phyloP scores from a whole-genome alignment of 2,113 vertebrate species.

The Periophthalmus modestus region DNA sequence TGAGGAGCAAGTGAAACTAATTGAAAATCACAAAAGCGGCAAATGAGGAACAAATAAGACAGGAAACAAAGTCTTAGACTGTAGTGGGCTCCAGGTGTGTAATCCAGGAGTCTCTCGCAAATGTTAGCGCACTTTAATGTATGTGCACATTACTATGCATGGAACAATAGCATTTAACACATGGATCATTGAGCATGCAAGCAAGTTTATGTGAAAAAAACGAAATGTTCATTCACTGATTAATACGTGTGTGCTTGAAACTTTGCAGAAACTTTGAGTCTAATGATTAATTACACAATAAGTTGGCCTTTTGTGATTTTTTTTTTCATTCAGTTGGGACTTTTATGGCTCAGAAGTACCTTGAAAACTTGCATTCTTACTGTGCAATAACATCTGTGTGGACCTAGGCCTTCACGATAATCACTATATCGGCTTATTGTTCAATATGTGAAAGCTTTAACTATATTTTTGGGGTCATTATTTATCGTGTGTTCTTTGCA shows the following conservation, averaged over 20 bases:
- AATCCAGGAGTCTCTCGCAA: conserved; percentile 8
- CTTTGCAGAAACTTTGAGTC: background rate
- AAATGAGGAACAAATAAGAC: conserved; percentile 14
- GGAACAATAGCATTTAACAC: background rate
- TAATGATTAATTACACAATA: too few relatives aligned
- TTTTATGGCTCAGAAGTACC: too few relatives aligned
- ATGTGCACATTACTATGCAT: background rate
- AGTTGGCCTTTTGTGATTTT: too few relatives aligned
- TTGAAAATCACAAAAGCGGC: conserved; percentile 10
- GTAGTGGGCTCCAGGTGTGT: background rate
- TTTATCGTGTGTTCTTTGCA: too few relatives aligned
- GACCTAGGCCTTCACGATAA: too few relatives aligned
- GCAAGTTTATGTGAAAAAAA: background rate
- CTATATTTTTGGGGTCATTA: too few relatives aligned
- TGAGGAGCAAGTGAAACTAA: conserved; percentile 15
- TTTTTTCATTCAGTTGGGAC: too few relatives aligned
- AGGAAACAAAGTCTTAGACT: conserved; percentile 1
- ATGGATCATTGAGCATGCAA: background rate
- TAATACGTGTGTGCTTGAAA: background rate
- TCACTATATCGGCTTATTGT: too few relatives aligned
- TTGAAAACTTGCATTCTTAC: too few relatives aligned
- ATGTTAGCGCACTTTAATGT: background rate
- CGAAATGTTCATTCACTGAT: background rate
- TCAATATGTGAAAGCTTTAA: too few relatives aligned
- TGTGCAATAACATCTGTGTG: too few relatives aligned